These are phyloP conservation scores for Nyleta sp. DNA, from an alignment of 2,888 invertebrate genomes.

Conservation along the genomic window DNA sequence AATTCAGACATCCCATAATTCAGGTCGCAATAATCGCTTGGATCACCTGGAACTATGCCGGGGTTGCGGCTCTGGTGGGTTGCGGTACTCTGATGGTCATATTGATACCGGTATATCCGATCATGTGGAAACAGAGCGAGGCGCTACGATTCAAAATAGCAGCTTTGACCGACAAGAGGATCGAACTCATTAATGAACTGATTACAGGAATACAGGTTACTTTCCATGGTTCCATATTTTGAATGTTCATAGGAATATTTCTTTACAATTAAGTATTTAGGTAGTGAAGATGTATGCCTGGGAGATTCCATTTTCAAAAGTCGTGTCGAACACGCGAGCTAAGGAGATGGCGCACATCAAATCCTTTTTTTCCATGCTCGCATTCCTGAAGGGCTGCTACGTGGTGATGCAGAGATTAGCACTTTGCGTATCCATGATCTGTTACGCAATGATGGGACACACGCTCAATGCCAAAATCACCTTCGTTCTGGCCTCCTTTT, in stretches of 20 bases:
- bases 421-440: constrained; percentile 86
- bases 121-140: constrained; percentile 30
- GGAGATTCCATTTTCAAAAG: constrained; percentile 94
- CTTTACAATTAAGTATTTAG: constrained; percentile 76
- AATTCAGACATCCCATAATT: too few relatives aligned
- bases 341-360: constrained; percentile 86
- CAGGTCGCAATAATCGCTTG: constrained; percentile 19
- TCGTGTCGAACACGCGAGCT: constrained; percentile 90
- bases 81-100: constrained; percentile 17
- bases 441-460: constrained; percentile 82
- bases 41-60: constrained; percentile 45
- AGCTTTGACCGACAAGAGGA: constrained; percentile 38
- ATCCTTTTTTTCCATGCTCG: constrained; percentile 73
- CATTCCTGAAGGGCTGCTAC: constrained; percentile 87
- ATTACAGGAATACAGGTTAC: constrained; percentile 48
- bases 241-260: too few relatives aligned
- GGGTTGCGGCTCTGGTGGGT: constrained; percentile 45
- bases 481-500: constrained; percentile 85
- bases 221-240: too few relatives aligned
- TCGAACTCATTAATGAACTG: constrained; percentile 56
- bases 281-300: constrained; percentile 99
- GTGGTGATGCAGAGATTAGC: constrained; percentile 89
- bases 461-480: constrained; percentile 80
- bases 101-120: constrained; percentile 31
- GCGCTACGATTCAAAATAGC: constrained; percentile 33